Evolutionary conservation across 2,888 invertebrate genomes (phyloP).

Genomic region (Bruchidius siliquastri): DNA sequence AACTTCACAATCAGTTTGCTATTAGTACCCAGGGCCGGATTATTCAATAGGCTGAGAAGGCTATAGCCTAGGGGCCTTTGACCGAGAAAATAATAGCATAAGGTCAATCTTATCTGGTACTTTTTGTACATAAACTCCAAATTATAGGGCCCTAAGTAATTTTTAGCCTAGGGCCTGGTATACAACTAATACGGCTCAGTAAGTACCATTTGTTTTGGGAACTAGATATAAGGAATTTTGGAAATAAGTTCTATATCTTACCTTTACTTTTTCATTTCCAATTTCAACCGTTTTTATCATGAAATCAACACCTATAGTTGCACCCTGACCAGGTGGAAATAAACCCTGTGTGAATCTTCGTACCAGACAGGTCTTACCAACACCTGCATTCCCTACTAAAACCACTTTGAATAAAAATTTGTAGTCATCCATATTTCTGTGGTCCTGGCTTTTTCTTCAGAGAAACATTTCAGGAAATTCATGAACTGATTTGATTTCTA

Average conservation of each 20-base stretch:
- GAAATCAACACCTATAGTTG: constrained; percentile 98
- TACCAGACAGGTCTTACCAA: constrained; percentile 96
- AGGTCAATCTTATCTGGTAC: too few species aligned
- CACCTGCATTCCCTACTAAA: constrained; percentile 95
- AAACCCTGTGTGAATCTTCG: constrained; percentile 95
- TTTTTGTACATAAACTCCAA: too few species aligned
- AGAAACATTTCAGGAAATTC: not conserved
- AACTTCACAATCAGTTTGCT: too few species aligned
- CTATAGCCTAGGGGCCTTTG: too few species aligned
- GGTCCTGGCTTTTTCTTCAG: not conserved
- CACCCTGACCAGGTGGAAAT: constrained; percentile 97
- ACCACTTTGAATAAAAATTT: constrained; percentile 99
- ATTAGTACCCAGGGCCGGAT: too few species aligned
- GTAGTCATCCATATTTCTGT: constrained; percentile 84
- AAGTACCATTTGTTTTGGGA: too few species aligned
- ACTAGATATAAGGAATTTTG: too few species aligned
- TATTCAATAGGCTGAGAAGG: too few species aligned
- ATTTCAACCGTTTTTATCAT: constrained; percentile 99
- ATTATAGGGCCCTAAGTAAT: too few species aligned
- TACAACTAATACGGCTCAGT: too few species aligned
- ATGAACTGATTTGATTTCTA: not conserved
- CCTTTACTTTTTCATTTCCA: constrained; percentile 91
- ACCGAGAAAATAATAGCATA: too few species aligned
- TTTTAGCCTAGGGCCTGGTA: too few species aligned
- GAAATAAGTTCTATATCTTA: constrained; percentile 41